Evolutionary conservation across 2,888 invertebrate genomes (phyloP), one percentile per base, ranked within the genome.

Genomic region (Seira sanloemensis): DNA sequence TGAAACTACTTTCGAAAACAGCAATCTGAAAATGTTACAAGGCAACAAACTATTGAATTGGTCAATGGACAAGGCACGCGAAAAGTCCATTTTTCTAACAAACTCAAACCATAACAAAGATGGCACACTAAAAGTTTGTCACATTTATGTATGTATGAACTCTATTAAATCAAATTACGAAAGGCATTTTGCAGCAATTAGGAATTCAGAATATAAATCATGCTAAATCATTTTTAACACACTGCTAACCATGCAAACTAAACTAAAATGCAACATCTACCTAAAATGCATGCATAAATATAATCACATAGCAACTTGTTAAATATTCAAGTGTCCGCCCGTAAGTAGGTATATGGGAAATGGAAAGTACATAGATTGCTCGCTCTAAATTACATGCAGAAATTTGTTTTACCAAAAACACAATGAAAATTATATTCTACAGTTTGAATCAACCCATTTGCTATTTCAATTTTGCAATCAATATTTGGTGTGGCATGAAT

Each of bases 21-120:
- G n/a, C n/a, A n/a, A n/a, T n/a, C n/a, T n/a, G n/a, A n/a, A n/a
- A n/a, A n/a, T n/a, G n/a, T n/a, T n/a, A n/a, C n/a, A n/a, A n/a
- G n/a, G n/a, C n/a, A n/a, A n/a, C n/a, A n/a, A n/a, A n/a, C n/a
- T n/a, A n/a, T n/a, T n/a, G n/a, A n/a, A n/a, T n/a, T n/a, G n/a
- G n/a, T n/a, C n/a, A n/a, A n/a, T n/a, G n/a, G 27, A 27, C 19
- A 18, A 16, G n/a, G 62, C 80, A 80, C 80, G 80, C 80, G 46
- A 80, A 75, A 80, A 75, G 58, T 69, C 68, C 80, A 80, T 80
- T 80, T 80, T 80, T 75, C 16, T 25, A 46, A 74, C 46, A 5
- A 50, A 74, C 50, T 9, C 37, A 37, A 5, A 37, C 5, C 37
- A n/a, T n/a, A n/a, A n/a, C n/a, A n/a, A n/a, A n/a, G n/a, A n/a